phyloP scores from a whole-genome alignment of 1,140 invertebrate genomes.

The Stegodyphus dumicola region DNA sequence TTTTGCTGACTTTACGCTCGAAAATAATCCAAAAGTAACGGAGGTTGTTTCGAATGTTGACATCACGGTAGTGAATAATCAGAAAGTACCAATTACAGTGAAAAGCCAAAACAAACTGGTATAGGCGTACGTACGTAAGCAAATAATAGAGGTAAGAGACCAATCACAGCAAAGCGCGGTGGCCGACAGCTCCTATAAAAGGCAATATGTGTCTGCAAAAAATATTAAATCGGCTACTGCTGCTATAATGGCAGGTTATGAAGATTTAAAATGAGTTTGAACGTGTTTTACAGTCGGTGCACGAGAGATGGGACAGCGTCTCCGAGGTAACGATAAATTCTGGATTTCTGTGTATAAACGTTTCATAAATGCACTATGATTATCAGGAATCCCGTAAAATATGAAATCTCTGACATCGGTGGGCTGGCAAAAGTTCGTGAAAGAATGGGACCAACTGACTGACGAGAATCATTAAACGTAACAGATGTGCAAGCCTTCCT shows the following conservation, averaged over 20 bases:
- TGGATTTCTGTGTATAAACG: too few relatives aligned
- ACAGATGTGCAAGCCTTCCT: background rate
- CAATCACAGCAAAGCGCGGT: background rate
- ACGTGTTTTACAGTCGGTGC: background rate
- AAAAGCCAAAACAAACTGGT: background rate
- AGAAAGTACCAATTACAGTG: too few relatives aligned
- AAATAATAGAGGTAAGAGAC: background rate
- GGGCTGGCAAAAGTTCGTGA: background rate
- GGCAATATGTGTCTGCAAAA: background rate
- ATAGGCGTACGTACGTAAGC: background rate
- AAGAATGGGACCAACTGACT: background rate
- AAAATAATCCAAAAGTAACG: too few relatives aligned
- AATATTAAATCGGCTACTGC: background rate
- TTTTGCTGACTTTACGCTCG: too few relatives aligned
- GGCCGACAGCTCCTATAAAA: background rate
- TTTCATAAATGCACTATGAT: background rate
- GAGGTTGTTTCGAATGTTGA: too few relatives aligned
- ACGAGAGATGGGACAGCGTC: background rate
- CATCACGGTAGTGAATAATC: too few relatives aligned
- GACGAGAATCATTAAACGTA: background rate
- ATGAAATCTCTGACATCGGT: background rate
- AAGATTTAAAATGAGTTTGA: background rate
- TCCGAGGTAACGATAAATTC: too few relatives aligned
- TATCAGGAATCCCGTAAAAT: background rate
- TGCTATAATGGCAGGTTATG: background rate